A percentile compares a stretch with the other conserved stretches of the same genome.
Evolutionary conservation across 2,113 vertebrate species (phyloP).

Genomic region (Sinosuthora webbiana): DNA sequence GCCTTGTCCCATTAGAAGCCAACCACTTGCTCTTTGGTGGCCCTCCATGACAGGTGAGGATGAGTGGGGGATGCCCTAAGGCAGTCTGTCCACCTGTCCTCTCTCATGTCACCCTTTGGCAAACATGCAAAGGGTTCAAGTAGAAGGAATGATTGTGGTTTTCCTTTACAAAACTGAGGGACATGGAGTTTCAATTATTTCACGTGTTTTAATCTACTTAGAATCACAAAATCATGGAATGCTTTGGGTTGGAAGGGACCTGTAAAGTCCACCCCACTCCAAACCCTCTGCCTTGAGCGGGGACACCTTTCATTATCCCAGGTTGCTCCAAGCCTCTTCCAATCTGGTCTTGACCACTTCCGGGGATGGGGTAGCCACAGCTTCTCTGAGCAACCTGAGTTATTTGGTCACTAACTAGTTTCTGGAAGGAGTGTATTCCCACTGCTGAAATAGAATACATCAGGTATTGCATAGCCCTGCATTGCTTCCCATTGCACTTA

Average conservation of each 20-base stretch:
- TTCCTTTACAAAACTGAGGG: neutral
- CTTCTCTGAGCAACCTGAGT: neutral
- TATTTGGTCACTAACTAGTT: neutral
- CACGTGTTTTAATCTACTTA: neutral
- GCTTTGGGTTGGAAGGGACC: neutral
- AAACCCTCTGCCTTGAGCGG: neutral
- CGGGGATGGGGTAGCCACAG: neutral
- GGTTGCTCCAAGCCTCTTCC: rapidly evolving
- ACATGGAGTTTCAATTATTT: neutral
- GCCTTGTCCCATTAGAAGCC: neutral
- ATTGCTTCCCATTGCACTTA: neutral
- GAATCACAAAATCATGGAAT: neutral
- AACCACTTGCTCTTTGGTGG: neutral
- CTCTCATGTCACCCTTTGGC: neutral
- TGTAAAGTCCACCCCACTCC: too few species aligned
- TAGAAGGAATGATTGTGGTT: neutral
- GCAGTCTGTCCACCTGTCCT: neutral
- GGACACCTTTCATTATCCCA: neutral
- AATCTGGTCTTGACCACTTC: neutral
- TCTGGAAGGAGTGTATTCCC: neutral
- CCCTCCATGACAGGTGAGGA: rapidly evolving
- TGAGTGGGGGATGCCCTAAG: neutral
- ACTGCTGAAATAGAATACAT: rapidly evolving
- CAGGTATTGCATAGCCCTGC: neutral
- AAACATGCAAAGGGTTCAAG: neutral